Base-by-base conservation (phyloP, 2,888 invertebrate genomes). In the Drosophila siamana region DNA sequence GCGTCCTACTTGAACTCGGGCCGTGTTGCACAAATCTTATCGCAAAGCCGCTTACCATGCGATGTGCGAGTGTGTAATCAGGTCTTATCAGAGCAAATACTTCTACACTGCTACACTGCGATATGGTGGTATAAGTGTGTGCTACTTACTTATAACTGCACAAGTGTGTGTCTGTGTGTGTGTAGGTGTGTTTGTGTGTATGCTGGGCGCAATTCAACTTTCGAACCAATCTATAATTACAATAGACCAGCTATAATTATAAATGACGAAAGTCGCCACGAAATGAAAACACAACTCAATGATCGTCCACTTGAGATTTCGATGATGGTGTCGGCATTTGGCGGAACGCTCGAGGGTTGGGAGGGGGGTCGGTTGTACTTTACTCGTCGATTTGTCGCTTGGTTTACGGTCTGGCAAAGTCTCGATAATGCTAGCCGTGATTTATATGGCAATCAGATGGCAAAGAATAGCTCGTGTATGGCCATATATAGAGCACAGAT, bases 1-100 rank as follows among this genome's bases (percentile, higher is more conserved):
- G 73, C 63, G 68, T 66, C 47, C 83, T 77, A 79, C 72, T 86
- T 86, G 85, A 83, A 85, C 86, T 73, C 86, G 65, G 33, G 11
- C 16, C 68, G 54, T 76, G 80, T 85, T 87, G 83, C 87, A 85
- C 82, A 83, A 87, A 82, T 87, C 83, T 83, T 83, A 83, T 83
- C 83, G 74, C 36, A 7, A 6, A 38, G 56, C 69, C 33, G 30
- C 59, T 16, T 56, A 36, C 71, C 52, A 30, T 30, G 15, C 16
- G 15, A 2, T 26, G 7, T 38, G 41, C 19, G 41, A 38, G 28
- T 57, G 38, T 64, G 47, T 79, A 80, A 86, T 88, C 86, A 61
- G 84, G 65, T 84, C 80, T 79, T 86, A 86, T 84, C 87, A 81
- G 56, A 57, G 62, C 70, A 22, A 52, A 57, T 62, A 69, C 62